These are phyloP conservation scores for Himalopsyche japonica DNA, from an alignment of 2,888 invertebrate species.

Conservation along the genomic window DNA sequence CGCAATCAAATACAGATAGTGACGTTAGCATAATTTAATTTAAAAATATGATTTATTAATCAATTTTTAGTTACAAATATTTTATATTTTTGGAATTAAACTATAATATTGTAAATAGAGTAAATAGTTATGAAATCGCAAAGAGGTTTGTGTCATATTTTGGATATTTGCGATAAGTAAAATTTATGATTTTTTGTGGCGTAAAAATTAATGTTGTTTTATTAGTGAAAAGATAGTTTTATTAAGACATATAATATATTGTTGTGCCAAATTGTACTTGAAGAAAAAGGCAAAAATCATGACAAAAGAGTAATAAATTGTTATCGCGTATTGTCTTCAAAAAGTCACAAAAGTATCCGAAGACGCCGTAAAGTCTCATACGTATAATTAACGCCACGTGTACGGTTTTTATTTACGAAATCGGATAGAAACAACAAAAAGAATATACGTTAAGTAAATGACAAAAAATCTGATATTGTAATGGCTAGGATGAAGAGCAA, in stretches of 20 bases:
- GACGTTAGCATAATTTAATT: too few species aligned
- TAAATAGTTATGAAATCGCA: too few species aligned
- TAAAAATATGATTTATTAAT: too few species aligned
- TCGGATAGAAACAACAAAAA: slow-evolving; percentile 18
- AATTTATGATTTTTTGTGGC: too few species aligned
- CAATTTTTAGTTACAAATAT: too few species aligned
- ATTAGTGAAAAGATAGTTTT: background rate
- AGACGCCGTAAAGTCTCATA: slow-evolving; percentile 17
- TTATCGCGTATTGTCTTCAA: background rate
- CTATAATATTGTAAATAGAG: too few species aligned
- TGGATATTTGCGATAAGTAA: too few species aligned
- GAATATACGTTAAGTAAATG: slow-evolving; percentile 21
- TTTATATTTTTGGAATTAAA: too few species aligned
- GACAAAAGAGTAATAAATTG: background rate
- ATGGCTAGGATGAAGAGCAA: slow-evolving; percentile 19
- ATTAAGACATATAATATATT: background rate
- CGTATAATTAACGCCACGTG: slow-evolving; percentile 6
- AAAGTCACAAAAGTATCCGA: background rate
- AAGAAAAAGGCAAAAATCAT: background rate
- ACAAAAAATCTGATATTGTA: slow-evolving; percentile 16
- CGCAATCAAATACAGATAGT: too few species aligned
- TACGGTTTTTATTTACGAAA: slow-evolving; percentile 15
- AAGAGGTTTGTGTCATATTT: too few species aligned
- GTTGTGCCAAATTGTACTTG: background rate
- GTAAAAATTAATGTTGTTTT: too few species aligned